Percentiles rank a stretch among this genome's conserved stretches.
phyloP scores from a whole-genome alignment of 2,797 vertebrate species.

The Morelia viridis region DNA sequence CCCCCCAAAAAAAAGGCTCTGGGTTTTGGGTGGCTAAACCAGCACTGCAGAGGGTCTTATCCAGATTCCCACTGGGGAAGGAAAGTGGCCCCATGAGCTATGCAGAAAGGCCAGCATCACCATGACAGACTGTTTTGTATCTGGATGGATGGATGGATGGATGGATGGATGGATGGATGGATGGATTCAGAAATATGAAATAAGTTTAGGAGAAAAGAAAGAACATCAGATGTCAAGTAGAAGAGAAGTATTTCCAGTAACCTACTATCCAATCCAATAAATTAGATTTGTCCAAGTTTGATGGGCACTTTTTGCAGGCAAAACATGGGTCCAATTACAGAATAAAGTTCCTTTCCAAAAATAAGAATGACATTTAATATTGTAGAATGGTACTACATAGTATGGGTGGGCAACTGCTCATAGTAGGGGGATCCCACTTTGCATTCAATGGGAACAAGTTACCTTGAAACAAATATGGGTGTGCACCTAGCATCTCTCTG shows the following conservation, averaged over 20 bases:
- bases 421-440: neutral
- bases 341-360: neutral
- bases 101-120: neutral
- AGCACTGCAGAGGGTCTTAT: neutral
- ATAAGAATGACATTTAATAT: neutral
- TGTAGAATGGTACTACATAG: neutral
- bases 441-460: neutral
- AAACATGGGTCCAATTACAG: neutral
- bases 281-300: neutral
- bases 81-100: neutral
- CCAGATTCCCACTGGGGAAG: neutral
- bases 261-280: neutral
- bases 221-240: neutral
- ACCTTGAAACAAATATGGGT: neutral
- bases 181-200: neutral
- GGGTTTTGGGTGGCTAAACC: slow-evolving; percentile 34
- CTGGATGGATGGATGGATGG: no score
- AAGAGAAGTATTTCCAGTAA: neutral
- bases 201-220: neutral
- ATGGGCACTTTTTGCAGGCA: neutral
- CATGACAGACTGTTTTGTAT: neutral
- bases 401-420: neutral
- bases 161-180: neutral
- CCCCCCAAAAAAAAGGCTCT: slow-evolving; percentile 15
- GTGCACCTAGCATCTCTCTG: neutral